Evolutionary conservation across 2,797 vertebrate species (phyloP), one percentile per base, ranked within the genome.

Genomic region (Hypotaenidia okinawae): DNA sequence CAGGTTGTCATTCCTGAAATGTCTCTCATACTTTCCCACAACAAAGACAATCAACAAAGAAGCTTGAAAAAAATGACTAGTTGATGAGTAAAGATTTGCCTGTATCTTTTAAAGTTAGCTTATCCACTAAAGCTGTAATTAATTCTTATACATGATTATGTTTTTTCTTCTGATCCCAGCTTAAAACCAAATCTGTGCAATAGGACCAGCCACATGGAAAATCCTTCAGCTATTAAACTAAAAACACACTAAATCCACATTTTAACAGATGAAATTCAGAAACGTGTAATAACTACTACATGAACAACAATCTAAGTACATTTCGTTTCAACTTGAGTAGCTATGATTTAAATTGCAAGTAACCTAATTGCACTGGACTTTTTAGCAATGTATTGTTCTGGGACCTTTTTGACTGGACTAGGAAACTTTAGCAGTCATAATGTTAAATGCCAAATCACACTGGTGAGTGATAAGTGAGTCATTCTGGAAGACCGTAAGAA

Each of bases 1-100:
- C 95, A 97, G 96, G 96, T 97, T 96, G 93, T 95, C 97, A 97
- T 97, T 97, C 97, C 95, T 96, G 97, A 96, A 97, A 97, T 97
- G 85, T 95, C 96, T 97, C 77, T 95, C 97, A 97, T 97, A 95
- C 92, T 97, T 97, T 97, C 97, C 97, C 96, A 97, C 94, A 96
- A 94, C 94, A 96, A 96, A 95, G 95, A 96, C 89, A 95, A 94
- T 95, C 91, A 93, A 95, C 94, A 96, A 96, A 95, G 97, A 59
- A 95, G 87, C 85, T 79, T 78, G 67, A 43, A 96, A 94, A 93
- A 96, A 89, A 64, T 77, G 89, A 94, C 72, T 72, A 87, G 93
- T 94, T 80, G 90, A 96, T 95, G 95, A 83, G 90, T 86, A 84
- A 87, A 85, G 93, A 93, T 96, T 95, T 93, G 85, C 88, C 89